These are phyloP conservation scores for Hoplodrina ambigua DNA, from an alignment of 2,888 invertebrate species.

Conservation along the genomic window DNA sequence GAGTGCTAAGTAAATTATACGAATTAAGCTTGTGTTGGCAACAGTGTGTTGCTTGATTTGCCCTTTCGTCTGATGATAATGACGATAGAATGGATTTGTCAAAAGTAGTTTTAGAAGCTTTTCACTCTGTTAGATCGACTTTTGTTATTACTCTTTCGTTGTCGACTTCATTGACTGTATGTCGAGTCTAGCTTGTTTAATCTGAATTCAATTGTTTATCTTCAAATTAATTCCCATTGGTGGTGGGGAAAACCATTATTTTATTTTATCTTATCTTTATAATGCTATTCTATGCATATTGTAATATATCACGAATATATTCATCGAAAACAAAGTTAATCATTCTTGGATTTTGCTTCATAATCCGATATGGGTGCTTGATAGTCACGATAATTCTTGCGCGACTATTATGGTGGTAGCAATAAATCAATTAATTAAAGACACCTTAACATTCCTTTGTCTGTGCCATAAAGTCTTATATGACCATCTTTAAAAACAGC, in stretches of 20 bases:
- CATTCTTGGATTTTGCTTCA: slow-evolving; percentile 2
- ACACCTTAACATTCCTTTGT: slow-evolving; percentile 42
- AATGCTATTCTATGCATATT: background rate
- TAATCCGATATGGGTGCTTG: slow-evolving; percentile 20
- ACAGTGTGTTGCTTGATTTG: slow-evolving; percentile 61
- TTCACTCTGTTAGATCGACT: background rate
- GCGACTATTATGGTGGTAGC: slow-evolving; percentile 32
- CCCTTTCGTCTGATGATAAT: slow-evolving; percentile 44
- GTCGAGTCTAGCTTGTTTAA: background rate
- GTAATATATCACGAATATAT: background rate
- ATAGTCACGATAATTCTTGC: slow-evolving; percentile 23
- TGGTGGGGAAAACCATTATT: background rate
- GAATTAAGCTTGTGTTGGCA: slow-evolving; percentile 66
- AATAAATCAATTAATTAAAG: slow-evolving; percentile 56
- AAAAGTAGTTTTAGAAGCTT: slow-evolving; percentile 4
- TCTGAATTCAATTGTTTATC: background rate
- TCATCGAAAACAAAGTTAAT: background rate
- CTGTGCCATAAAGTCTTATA: slow-evolving; percentile 46
- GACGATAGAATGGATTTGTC: slow-evolving; percentile 33
- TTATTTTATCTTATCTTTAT: background rate
- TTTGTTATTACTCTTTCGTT: slow-evolving; percentile 9
- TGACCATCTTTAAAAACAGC: slow-evolving; percentile 48
- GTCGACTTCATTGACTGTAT: background rate
- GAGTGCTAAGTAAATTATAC: slow-evolving; percentile 86
- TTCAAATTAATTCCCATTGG: background rate